Conservation (phyloP, 2,797 vertebrate species). For the Enteromius fasciolatus region DNA sequence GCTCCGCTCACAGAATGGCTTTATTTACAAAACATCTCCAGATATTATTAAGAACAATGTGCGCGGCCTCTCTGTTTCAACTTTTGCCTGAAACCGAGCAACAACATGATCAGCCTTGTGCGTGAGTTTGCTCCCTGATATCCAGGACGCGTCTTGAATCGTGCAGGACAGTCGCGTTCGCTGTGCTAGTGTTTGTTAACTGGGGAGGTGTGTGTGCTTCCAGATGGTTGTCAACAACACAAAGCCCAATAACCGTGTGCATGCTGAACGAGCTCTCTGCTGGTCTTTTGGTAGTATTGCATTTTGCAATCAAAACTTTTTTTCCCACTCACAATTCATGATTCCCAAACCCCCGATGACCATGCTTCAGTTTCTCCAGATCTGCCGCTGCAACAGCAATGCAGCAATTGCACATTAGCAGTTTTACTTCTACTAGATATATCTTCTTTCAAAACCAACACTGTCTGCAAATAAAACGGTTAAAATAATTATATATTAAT, state of each 20-base stretch:
- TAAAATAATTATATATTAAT: too few species aligned
- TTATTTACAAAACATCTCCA: constrained; percentile 9
- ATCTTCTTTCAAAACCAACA: too few species aligned
- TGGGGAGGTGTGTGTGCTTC: constrained; percentile 49
- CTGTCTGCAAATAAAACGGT: too few species aligned
- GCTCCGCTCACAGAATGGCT: neutral
- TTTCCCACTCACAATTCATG: too few species aligned
- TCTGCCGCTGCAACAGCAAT: too few species aligned
- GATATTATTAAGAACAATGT: neutral
- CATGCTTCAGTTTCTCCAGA: too few species aligned
- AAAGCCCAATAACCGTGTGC: constrained; percentile 51
- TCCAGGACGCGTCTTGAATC: neutral
- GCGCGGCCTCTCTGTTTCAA: neutral
- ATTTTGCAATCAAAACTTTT: too few species aligned
- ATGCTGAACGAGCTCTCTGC: constrained; percentile 4
- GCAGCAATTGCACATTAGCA: too few species aligned
- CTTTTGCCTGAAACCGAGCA: neutral
- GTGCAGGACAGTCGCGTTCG: neutral
- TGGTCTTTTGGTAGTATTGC: neutral
- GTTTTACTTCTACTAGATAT: too few species aligned
- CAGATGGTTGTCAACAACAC: constrained; percentile 65
- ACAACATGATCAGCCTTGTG: neutral
- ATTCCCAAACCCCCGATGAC: too few species aligned
- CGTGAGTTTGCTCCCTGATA: neutral
- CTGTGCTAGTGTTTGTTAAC: constrained; percentile 64